Evolutionary conservation across 2,797 vertebrate genomes (phyloP).

Genomic region (Lepidocolaptes lacrymiger): DNA sequence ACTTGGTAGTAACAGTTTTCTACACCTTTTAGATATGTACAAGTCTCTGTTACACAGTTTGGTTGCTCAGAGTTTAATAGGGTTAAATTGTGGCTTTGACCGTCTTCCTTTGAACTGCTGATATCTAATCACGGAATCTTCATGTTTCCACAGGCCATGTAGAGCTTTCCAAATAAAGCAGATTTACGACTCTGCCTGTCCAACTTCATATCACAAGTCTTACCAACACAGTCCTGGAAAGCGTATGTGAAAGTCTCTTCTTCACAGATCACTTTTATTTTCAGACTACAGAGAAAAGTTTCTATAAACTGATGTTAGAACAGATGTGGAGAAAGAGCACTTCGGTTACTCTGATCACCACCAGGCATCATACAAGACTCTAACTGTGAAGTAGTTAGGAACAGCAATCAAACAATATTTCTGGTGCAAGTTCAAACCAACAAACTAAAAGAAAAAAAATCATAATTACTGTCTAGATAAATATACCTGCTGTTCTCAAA

Average conservation of each 20-base stretch:
- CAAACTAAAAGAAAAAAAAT: not conserved
- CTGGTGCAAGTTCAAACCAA: not conserved
- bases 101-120: not conserved
- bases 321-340: not conserved
- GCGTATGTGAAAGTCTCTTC: not conserved
- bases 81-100: not conserved
- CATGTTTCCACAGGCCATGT: accelerated
- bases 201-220: not conserved
- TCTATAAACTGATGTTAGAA: not conserved
- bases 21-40: not conserved
- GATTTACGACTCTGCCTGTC: not conserved
- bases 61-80: not conserved
- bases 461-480: not conserved
- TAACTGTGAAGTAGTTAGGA: not conserved
- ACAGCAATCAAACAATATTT: not conserved
- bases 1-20: not conserved
- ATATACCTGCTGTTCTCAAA: not conserved
- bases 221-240: not conserved
- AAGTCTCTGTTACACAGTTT: not conserved
- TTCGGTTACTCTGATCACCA: not conserved
- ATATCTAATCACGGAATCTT: not conserved
- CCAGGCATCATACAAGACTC: not conserved
- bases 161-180: not conserved
- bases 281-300: not conserved
- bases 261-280: not conserved